Base-by-base conservation (phyloP, 2,113 vertebrate species). In the Caloenas nicobarica region DNA sequence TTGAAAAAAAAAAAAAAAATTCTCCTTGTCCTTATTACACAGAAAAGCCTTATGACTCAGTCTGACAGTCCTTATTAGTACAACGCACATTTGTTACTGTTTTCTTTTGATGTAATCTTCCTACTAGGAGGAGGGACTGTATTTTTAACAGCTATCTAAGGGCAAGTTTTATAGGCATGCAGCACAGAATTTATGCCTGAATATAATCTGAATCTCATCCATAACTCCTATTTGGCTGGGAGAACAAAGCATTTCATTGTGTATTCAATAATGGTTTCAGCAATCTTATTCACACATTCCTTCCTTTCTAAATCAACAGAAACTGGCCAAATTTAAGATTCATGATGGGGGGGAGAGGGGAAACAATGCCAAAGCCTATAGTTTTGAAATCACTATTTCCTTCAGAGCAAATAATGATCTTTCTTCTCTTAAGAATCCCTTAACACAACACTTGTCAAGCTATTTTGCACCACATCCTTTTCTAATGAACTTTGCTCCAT, bases 171-270 rank as follows among this genome's bases (percentile, higher is more conserved):
- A 88, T 66, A 85, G 81, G 80, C 71, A 89, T 46, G 65, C 23
- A 65, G 62, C 50, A 91, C 33, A 79, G 86, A 95, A 82, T 70
- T 91, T 88, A 66, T 85, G 82, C 88, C 78, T 84, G 83, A 80
- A 68, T 88, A 88, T 72, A 61, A 87, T 66, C 77, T 94, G 88
- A 94, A 73, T 92, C 86, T 94, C 57, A 91, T 92, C 80, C 83
- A 58, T 80, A 91, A 65, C 65, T 81, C 77, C 60, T 70, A 93
- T 96, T 89, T 97, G 94, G 83, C 92, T 65, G 78, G 42, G 58
- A 96, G 92, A 96, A 95, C 96, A 97, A 97, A 96, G 94, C 81
- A 70, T 95, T 94, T 95, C 90, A 91, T 97, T 96, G 91, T 97
- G 91, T 71, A 91, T 83, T 91, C 88, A 87, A 81, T 83, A 69